Base-by-base conservation (phyloP, 2,797 vertebrate species). In the Taeniopygia guttata region DNA sequence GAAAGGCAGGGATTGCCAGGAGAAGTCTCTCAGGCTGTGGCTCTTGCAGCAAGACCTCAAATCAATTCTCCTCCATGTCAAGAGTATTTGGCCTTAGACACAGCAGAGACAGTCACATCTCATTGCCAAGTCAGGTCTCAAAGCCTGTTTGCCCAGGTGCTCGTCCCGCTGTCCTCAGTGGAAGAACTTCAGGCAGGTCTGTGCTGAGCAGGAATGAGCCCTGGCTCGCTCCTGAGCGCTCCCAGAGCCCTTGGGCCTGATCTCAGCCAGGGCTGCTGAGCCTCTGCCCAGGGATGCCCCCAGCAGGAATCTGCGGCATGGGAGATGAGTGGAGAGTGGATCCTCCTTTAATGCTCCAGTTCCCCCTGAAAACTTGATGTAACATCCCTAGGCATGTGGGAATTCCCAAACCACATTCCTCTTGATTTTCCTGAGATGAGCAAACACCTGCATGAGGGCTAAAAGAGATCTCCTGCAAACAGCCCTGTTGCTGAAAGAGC, bases 1-100 rank as follows among this genome's bases (percentile, higher is more conserved):
- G 49, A n/a, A 34, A 30, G 46, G 55, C 38, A 46, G 68, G n/a
- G 51, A 40, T 69, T 93, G 90, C 73, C 90, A 90, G 68, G 68
- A 87, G 94, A 58, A 84, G 48, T 91, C 87, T 94, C 90, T 86
- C 58, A 30, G 95, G 85, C 90, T 69, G 76, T 12, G 70, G 36
- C 73, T 90, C 51, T 42, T 84, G 40, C 40, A 45, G 63, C 78
- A 78, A 93, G 85, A 84, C 26, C 87, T 93, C 80, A 73, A 11
- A 93, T 96, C 90, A 91, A 88, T 93, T 96, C 87, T 94, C 40
- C 48, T 87, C 66, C 34, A 18, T 73, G 94, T 96, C 95, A 93
- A 86, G 91, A 94, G 76, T 42, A 18, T 95, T 95, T 94, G 96
- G 90, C 90, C 85, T 91, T 66, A 76, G 87, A 88, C 19, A 6